A percentile compares a stretch with the other conserved stretches of the same genome.
Evolutionary conservation across 2,113 vertebrate species (phyloP).

Genomic region (Oxyura jamaicensis): DNA sequence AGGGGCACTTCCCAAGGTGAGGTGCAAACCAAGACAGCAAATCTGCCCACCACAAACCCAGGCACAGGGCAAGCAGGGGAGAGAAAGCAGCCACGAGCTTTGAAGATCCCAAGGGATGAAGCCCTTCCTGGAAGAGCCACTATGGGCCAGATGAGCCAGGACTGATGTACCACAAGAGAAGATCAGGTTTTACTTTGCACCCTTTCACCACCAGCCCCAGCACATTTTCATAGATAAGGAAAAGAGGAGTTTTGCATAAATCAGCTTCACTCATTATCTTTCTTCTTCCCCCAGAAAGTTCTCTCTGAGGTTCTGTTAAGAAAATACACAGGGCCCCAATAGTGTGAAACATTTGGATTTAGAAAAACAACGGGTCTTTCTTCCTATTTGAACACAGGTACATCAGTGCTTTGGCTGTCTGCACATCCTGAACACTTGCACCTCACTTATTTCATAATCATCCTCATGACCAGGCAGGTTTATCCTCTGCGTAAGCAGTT

Average conservation of each 20-base stretch:
- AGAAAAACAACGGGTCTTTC: no score
- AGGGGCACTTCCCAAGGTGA: background rate
- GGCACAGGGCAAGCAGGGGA: no score
- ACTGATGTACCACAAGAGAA: no score
- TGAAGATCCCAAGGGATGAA: background rate
- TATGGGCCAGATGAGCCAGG: no score
- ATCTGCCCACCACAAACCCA: no score
- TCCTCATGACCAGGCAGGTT: background rate
- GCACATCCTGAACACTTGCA: background rate
- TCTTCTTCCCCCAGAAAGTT: background rate
- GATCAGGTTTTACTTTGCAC: background rate
- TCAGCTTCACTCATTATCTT: background rate
- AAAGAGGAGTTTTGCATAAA: background rate
- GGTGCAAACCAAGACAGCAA: background rate
- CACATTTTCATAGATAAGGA: background rate
- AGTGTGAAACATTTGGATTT: no score
- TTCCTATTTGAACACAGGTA: background rate
- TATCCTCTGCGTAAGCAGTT: background rate
- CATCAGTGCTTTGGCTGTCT: background rate
- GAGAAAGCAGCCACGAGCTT: background rate
- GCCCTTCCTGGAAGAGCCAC: background rate
- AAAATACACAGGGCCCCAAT: background rate
- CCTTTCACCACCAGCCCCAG: background rate
- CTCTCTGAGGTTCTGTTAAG: background rate
- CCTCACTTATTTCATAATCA: background rate